Evolutionary conservation across 2,113 vertebrate species (phyloP), one percentile per base, ranked within the genome.

Genomic region (Centropus unirufus): DNA sequence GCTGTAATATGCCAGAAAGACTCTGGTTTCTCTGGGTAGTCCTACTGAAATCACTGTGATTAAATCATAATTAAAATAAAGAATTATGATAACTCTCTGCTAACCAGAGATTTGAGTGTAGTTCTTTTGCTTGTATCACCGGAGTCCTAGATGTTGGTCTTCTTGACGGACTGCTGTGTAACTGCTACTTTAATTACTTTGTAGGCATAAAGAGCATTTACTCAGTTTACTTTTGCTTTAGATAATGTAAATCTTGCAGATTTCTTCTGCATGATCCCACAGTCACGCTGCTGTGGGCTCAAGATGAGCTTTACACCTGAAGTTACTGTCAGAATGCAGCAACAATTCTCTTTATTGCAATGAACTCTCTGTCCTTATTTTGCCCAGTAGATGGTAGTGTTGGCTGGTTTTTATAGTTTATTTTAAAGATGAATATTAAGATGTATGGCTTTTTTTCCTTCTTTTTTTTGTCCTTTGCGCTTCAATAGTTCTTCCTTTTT

Each of bases 311-410:
- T 85, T 61, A 16, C 55, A 86, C 20, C 58, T 62, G 63, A 67
- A 83, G 32, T 29, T 72, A 21, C 47, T 70, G 59, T 59, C 73
- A 70, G 68, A 87, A 59, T 51, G 68, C 24, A 74, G 55, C 64
- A 87, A 42, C 47, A 83, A 14, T 74, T 93, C 54, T 86, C 82
- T 94, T 91, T 54, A 66, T 79, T 79, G 52, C 52, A 36, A 30
- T 64, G 59, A 54, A 83, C 52, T 94, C 93, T 94, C 93, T 92
- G 97, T 97, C 95, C 94, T 96, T 67, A 49, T 78, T 84, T 97
- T 97, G 97, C 94, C 98, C 98, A 98, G 98, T 97, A 98, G 98
- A 98, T 98, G 98, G 98, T 98, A 97, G 93, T 98, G 82, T 97
- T 97, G 97, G 82, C 97, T 97, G 94, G 63, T 92, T 93, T 97